Evolutionary conservation across 2,113 vertebrate species (phyloP).

Genomic region (Hydrolagus affinis): DNA sequence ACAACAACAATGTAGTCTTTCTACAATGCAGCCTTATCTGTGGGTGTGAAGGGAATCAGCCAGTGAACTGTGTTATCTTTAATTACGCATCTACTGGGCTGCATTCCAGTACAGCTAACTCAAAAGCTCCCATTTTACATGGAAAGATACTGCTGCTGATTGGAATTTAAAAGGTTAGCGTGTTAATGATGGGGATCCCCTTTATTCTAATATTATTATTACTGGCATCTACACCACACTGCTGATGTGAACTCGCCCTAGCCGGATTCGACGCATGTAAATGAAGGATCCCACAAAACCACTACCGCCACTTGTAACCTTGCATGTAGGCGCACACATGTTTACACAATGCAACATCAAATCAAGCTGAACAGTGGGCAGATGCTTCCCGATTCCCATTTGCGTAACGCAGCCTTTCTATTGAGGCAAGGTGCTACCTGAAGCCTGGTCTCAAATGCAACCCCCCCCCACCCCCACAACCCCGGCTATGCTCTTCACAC

Average conservation of each 20-base stretch:
- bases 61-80: neutral
- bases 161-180: neutral
- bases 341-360: no score
- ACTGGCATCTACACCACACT: neutral
- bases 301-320: neutral
- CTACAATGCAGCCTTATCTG: neutral
- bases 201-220: neutral
- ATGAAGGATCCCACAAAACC: constrained; percentile 6
- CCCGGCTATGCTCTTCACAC: no score
- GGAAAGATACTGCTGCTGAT: neutral
- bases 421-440: no score
- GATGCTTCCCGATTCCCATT: no score
- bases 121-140: neutral
- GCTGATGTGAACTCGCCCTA: neutral
- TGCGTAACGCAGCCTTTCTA: no score
- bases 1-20: neutral
- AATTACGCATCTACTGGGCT: neutral
- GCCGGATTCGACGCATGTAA: neutral
- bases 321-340: neutral
- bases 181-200: neutral
- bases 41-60: neutral
- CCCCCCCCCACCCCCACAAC: no score
- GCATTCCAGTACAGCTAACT: neutral
- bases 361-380: no score
- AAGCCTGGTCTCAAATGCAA: no score